These are phyloP conservation scores for Aurelia sp. DNA, from an alignment of 30 jellyfish, hydroid and myxozoan species.

Conservation along the genomic window DNA sequence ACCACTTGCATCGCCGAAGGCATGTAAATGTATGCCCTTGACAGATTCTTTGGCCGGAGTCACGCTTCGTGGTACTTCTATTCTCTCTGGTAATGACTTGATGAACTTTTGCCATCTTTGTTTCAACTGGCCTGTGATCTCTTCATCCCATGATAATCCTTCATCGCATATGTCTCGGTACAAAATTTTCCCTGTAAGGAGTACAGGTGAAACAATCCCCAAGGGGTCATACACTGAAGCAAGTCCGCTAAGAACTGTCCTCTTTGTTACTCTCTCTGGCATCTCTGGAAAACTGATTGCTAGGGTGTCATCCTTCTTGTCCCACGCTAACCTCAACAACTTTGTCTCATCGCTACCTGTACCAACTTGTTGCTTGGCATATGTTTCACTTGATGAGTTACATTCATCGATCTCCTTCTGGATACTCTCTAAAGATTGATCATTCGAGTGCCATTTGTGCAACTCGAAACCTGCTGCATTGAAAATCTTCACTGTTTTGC, in stretches of 20 bases:
- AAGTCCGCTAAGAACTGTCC: conserved; percentile 21
- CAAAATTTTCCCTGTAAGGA: conserved; percentile 34
- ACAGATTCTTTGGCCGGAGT: conserved; percentile 16
- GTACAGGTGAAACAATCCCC: conserved; percentile 56
- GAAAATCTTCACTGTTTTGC: conserved; percentile 12
- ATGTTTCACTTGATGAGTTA: background rate
- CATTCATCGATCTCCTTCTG: conserved; percentile 6
- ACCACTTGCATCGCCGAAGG: conserved; percentile 59
- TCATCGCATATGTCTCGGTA: conserved; percentile 52
- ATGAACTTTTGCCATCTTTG: conserved; percentile 7
- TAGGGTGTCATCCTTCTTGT: conserved; percentile 43
- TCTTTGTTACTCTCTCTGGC: conserved; percentile 30
- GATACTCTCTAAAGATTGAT: conserved; percentile 15
- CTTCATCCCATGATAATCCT: conserved; percentile 55
- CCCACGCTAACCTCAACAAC: conserved; percentile 51
- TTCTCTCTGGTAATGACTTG: conserved; percentile 1
- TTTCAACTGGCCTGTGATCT: conserved; percentile 13
- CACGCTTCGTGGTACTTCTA: conserved; percentile 41
- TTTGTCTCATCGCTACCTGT: conserved; percentile 1
- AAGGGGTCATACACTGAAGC: conserved; percentile 62
- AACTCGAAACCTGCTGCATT: conserved; percentile 44
- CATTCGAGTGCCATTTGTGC: conserved; percentile 85
- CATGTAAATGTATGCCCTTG: conserved; percentile 5
- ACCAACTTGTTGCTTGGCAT: conserved; percentile 17
- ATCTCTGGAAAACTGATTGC: conserved; percentile 37